These are phyloP conservation scores for Arvicanthis niloticus DNA, from an alignment of 2,113 vertebrate species.

Conservation along the genomic window DNA sequence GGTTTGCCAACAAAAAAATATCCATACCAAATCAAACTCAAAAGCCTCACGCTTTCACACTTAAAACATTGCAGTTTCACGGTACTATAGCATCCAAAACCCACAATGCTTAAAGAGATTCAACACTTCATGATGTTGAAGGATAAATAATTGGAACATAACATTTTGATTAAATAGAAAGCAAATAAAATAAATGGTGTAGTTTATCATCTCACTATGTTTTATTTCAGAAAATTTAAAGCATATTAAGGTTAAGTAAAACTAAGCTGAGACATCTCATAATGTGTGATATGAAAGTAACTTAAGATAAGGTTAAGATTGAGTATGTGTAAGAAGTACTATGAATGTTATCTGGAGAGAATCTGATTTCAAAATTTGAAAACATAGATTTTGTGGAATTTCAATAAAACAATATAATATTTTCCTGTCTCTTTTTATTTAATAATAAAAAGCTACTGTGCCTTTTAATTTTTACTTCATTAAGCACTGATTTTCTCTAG, in stretches of 20 bases:
- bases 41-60: constrained; percentile 78
- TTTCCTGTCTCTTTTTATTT: constrained; percentile 54
- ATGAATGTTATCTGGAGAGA: constrained; percentile 20
- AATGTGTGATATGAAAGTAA: not conserved
- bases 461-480: not conserved
- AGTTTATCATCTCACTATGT: constrained; percentile 25
- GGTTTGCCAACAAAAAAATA: constrained; percentile 76
- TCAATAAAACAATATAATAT: constrained; percentile 23
- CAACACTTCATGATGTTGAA: constrained; percentile 62
- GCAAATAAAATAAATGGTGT: constrained; percentile 57
- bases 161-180: constrained; percentile 72
- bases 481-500: not conserved
- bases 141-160: constrained; percentile 64
- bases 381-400: constrained; percentile 22
- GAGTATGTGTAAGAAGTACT: not conserved
- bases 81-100: constrained; percentile 65
- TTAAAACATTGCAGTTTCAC: constrained; percentile 76
- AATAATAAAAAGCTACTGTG: not conserved
- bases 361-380: constrained; percentile 63
- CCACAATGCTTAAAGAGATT: constrained; percentile 61
- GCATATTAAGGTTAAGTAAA: constrained; percentile 29
- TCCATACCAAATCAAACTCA: constrained; percentile 77
- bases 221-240: constrained; percentile 29
- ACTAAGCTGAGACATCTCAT: not conserved
- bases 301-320: constrained; percentile 16